Percentiles rank a stretch among this genome's conserved stretches.
Conservation (phyloP, 2,888 invertebrate species). For the Chrysina gloriosa region DNA sequence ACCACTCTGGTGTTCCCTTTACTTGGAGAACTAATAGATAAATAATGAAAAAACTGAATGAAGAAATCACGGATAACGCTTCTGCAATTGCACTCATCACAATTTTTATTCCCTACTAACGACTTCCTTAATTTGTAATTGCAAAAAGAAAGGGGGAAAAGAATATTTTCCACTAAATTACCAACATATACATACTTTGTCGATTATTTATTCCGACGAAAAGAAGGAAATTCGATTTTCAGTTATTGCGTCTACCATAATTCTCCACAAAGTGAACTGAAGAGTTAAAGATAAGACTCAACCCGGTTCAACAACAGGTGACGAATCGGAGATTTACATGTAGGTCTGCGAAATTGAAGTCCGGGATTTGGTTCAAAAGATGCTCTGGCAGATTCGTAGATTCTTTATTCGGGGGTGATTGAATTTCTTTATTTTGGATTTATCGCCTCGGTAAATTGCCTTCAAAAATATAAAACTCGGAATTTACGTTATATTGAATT, state of each 20-base stretch:
- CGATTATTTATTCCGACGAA: no score
- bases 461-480: slow-evolving; percentile 38
- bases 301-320: slow-evolving; percentile 38
- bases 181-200: no score
- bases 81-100: no score
- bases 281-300: slow-evolving; percentile 29
- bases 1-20: no score
- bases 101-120: no score
- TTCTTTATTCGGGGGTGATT: slow-evolving; percentile 38
- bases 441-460: slow-evolving; percentile 40
- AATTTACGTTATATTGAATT: slow-evolving; percentile 34
- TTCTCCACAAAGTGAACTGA: slow-evolving; percentile 21
- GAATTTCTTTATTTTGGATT: slow-evolving; percentile 43
- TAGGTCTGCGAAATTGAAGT: slow-evolving; percentile 41
- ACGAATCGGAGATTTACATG: slow-evolving; percentile 43
- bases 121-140: no score
- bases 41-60: no score
- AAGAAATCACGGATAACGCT: no score
- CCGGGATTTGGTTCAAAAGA: slow-evolving; percentile 38
- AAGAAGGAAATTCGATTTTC: slow-evolving; percentile 9
- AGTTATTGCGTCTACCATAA: slow-evolving; percentile 18
- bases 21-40: no score
- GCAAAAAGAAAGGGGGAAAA: no score
- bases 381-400: slow-evolving; percentile 39
- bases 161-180: no score